A percentile compares a stretch with the other conserved stretches of the same genome.
These are phyloP conservation scores for Caenorhabditis uteleia DNA, from an alignment of 2,888 invertebrate species.

Conservation along the genomic window DNA sequence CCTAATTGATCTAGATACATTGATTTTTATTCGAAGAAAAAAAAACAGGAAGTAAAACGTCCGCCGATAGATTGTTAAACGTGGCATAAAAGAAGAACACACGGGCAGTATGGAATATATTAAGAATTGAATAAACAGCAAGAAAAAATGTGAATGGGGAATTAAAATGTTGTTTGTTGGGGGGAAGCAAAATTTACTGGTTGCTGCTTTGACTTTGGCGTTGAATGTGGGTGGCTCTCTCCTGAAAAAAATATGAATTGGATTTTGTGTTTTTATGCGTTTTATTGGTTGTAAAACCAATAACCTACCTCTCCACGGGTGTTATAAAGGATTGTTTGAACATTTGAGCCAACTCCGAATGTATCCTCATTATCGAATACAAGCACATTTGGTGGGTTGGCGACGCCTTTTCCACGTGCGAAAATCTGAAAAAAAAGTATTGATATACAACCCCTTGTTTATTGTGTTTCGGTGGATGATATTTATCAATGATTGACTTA, in stretches of 20 bases:
- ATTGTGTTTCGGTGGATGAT: no score
- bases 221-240: slow-evolving; percentile 67
- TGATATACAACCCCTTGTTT: neutral
- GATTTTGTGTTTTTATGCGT: neutral
- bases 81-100: no score
- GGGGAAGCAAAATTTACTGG: no score
- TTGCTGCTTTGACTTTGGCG: slow-evolving; percentile 48
- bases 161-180: no score
- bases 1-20: no score
- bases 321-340: slow-evolving; percentile 70
- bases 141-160: no score
- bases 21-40: no score
- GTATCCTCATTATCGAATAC: slow-evolving; percentile 68
- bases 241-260: slow-evolving; percentile 47
- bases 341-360: slow-evolving; percentile 68
- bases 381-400: slow-evolving; percentile 65
- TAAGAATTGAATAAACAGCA: no score
- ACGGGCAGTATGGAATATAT: no score
- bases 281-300: neutral
- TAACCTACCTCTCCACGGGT: slow-evolving; percentile 65
- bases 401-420: slow-evolving; percentile 64
- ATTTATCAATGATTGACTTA: neutral
- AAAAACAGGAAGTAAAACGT: no score
- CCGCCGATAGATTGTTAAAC: no score
- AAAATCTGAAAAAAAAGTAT: slow-evolving; percentile 58